These are phyloP conservation scores for Polyommatus icarus DNA, from an alignment of 2,888 invertebrate genomes.

Conservation along the genomic window DNA sequence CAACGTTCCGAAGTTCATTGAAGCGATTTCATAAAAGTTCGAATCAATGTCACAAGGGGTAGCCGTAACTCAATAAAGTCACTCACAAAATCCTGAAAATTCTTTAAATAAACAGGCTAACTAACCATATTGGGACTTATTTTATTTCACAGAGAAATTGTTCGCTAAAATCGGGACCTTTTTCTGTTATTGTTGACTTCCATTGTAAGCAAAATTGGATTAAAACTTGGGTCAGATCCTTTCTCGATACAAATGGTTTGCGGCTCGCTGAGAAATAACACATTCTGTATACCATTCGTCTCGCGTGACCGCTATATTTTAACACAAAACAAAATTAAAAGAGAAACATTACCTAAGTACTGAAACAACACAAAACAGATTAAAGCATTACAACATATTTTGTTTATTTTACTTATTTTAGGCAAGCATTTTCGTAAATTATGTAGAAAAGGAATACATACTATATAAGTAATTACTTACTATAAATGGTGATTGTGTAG, in stretches of 20 bases:
- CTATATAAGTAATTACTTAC: too few relatives aligned
- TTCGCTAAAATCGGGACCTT: slow-evolving; percentile 27
- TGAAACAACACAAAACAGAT: background rate
- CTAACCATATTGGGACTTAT: slow-evolving; percentile 10
- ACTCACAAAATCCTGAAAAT: slow-evolving; percentile 10
- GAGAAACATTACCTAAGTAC: background rate
- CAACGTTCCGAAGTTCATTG: slow-evolving; percentile 1
- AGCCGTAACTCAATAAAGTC: slow-evolving; percentile 1
- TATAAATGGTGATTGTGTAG: too few relatives aligned
- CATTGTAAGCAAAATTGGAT: slow-evolving; percentile 33
- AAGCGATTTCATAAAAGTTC: slow-evolving; percentile 9
- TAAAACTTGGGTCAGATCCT: slow-evolving; percentile 32
- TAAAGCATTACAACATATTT: background rate
- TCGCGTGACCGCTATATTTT: slow-evolving; percentile 27
- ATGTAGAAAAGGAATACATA: too few relatives aligned
- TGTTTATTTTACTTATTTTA: background rate
- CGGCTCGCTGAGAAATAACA: slow-evolving; percentile 14
- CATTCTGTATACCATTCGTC: slow-evolving; percentile 25
- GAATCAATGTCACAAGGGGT: slow-evolving; percentile 14
- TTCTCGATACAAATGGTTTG: slow-evolving; percentile 33
- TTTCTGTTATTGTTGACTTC: slow-evolving; percentile 33
- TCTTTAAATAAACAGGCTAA: slow-evolving; percentile 14
- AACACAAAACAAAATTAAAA: slow-evolving; percentile 23
- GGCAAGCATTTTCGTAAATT: too few relatives aligned
- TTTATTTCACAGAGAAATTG: slow-evolving; percentile 27